phyloP scores from a whole-genome alignment of 2,888 invertebrate species.

The Uropetala carovei region DNA sequence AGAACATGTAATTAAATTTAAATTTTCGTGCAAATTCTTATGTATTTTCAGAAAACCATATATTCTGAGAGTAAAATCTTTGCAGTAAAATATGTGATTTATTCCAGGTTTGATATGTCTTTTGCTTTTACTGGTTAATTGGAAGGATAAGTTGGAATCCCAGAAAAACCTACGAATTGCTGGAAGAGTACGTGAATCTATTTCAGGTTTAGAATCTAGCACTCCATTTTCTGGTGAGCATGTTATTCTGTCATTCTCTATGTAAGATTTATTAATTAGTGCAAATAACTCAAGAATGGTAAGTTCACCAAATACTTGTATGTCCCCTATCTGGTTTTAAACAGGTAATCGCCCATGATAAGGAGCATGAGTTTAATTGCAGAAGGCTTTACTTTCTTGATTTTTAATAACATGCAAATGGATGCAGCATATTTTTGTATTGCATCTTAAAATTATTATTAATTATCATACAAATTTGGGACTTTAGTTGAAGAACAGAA shows the following conservation, averaged over 20 bases:
- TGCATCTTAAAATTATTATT: too few relatives aligned
- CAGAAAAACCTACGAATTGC: constrained; percentile 28
- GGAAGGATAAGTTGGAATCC: constrained; percentile 50
- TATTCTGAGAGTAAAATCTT: too few relatives aligned
- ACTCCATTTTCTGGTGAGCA: constrained; percentile 49
- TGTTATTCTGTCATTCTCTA: not conserved
- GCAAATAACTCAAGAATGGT: constrained; percentile 66
- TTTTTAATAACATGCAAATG: not conserved
- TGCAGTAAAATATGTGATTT: not conserved
- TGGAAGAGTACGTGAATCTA: constrained; percentile 42
- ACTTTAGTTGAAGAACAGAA: too few relatives aligned
- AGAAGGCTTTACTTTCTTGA: not conserved
- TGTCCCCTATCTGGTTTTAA: not conserved
- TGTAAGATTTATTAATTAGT: constrained; percentile 65
- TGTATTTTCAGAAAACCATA: too few relatives aligned
- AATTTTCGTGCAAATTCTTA: too few relatives aligned
- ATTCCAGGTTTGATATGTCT: constrained; percentile 22
- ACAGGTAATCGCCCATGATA: not conserved
- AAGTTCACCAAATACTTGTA: constrained; percentile 63
- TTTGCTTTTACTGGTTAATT: constrained; percentile 26
- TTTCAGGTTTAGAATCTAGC: constrained; percentile 35
- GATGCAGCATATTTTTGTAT: not conserved
- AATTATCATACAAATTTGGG: too few relatives aligned
- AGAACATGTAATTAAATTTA: too few relatives aligned
- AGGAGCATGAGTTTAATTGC: not conserved